Evolutionary conservation across 2,113 vertebrate species (phyloP), one percentile per base, ranked within the genome.

Genomic region (Illadopsis cleaveri): DNA sequence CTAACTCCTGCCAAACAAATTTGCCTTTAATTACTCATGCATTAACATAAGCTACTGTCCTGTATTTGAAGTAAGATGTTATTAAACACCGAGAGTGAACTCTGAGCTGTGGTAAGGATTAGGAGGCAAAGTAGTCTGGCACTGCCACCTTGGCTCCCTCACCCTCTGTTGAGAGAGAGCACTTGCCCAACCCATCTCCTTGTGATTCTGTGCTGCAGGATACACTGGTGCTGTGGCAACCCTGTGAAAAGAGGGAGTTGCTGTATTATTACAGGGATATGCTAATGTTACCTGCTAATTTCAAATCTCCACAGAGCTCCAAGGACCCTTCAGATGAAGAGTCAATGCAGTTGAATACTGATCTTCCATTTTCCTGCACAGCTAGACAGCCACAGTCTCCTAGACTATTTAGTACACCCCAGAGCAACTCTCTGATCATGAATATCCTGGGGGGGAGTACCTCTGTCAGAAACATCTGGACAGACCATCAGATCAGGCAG

Each of bases 401-500:
- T 10, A 62, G 93, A 42, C 97, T 98, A 66, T 97, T 97, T 15
- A 98, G 95, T 90, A 97, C 98, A 18, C 97, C 98, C 37, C 97
- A 98, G 21, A 93, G 97, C 54, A 98, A 97, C 28, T 92, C 98
- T 0, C 94, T 98, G 10, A 82, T 98, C 14, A 96, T 98, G 80
- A 96, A 97, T 21, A 97, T 98, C 27, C 95, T 99, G 18, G 98
- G 98, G 57, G 98, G 97, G 4, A 94, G 98, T 21, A 94, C 97
- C 12, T 93, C 98, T 1, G n/a, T 98, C 57, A 97, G 98, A 82
- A 99, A 98, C 96, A 99, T 99, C 96, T 99, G 99, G 99, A 98
- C 98, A 0, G 99, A 99, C 90, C 99, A 99, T 77, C 98, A 99
- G 76, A 98, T 99, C 86, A 97, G 99, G 42, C 98, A 99, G 85